Evolutionary conservation across 2,113 vertebrate species (phyloP), one percentile per base, ranked within the genome.

Genomic region (Arvicanthis niloticus): DNA sequence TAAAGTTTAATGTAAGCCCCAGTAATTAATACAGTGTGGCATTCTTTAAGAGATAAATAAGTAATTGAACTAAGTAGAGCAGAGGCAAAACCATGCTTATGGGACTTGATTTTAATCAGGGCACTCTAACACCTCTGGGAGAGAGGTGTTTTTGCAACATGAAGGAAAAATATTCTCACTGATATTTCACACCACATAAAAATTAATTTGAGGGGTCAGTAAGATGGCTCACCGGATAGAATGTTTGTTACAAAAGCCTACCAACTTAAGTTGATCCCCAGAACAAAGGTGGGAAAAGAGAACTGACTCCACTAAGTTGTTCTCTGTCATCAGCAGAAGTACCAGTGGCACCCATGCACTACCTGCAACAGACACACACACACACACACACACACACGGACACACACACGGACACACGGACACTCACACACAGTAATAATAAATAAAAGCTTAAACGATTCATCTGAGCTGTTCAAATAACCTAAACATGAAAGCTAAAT

Each of bases 101-200:
- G 19, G 88, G 72, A 42, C n/a, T 62, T 91, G 42, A 40, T 81
- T 93, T 93, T 76, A 76, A 88, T 29, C 45, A 72, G 53, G 84
- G 24, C n/a, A 85, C 31, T 12, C 29, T 72, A 84, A 77, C 31
- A 77, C 6, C 31, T 72, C 75, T 93, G 48, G 13, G 77, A 92
- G 91, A 77, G 29, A 68, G 56, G 16, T 65, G 65, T 16, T 53
- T 90, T 81, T 68, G 68, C 78, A 93, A 90, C 6, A 31, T 60
- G 37, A 11, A 60, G 11, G 51, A 42, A 85, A 22, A 31, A 37
- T 24, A 72, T 72, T 51, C 42, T 37, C 58, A 45, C 42, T 40
- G 60, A 51, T 34, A 70, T 29, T 77, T 90, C 65, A 86, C 7
- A 45, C 37, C 26, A 91, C 8, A 65, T 31, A 93, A 86, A 80